These are phyloP conservation scores for Tympanuchus pallidicinctus DNA, from an alignment of 2,113 vertebrate species.

Conservation along the genomic window DNA sequence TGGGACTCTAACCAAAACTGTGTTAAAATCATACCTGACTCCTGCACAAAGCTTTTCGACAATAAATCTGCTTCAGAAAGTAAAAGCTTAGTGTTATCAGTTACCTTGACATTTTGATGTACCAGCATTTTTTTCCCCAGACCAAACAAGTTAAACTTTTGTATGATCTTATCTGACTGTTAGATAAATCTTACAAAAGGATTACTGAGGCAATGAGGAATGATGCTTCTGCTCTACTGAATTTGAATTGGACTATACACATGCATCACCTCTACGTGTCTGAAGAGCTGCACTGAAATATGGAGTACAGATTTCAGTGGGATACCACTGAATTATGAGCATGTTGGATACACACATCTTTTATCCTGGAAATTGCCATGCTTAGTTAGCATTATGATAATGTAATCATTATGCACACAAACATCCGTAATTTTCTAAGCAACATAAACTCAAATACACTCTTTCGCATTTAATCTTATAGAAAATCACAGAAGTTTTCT, in stretches of 20 bases:
- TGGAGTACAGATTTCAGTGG: background rate
- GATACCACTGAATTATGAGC: background rate
- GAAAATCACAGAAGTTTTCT: background rate
- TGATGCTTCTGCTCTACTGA: background rate
- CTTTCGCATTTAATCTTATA: background rate
- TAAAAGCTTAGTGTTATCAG: background rate
- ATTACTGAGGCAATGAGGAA: background rate
- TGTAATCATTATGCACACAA: rapidly evolving
- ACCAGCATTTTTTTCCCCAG: background rate
- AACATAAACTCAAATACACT: rapidly evolving
- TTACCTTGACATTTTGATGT: constrained; percentile 13
- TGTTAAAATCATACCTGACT: background rate
- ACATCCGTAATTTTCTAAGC: background rate
- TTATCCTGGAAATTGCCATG: background rate
- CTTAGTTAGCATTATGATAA: background rate
- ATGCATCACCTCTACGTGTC: background rate
- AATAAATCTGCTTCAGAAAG: background rate
- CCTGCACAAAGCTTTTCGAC: background rate
- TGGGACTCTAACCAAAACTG: background rate
- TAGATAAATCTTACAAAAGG: constrained; percentile 1
- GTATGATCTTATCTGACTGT: background rate
- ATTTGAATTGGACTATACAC: background rate
- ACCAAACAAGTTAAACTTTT: constrained; percentile 1
- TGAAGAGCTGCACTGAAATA: background rate
- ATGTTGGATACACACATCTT: background rate